Percentiles rank a stretch among this genome's conserved stretches.
phyloP scores from a whole-genome alignment of 2,888 invertebrate species.

The Aelia acuminata region DNA sequence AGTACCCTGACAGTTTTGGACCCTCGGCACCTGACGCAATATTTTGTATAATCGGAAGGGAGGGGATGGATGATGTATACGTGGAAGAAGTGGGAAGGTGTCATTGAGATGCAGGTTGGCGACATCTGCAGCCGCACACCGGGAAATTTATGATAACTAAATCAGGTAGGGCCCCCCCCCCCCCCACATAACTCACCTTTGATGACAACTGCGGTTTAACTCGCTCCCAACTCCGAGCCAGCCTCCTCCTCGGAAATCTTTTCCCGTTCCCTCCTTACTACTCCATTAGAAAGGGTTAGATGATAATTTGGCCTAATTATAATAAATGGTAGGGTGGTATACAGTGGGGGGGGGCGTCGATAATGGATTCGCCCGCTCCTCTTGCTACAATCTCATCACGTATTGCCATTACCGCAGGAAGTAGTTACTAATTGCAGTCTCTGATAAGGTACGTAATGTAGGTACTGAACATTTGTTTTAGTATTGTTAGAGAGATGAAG shows the following conservation, averaged over 20 bases:
- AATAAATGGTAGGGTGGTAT: background rate
- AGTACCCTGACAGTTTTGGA: background rate
- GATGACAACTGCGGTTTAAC: conserved; percentile 49
- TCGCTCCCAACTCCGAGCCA: background rate
- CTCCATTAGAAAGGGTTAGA: conserved; percentile 21
- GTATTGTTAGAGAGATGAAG: no score
- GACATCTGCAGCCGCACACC: conserved; percentile 28
- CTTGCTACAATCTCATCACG: background rate
- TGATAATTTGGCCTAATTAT: conserved; percentile 25
- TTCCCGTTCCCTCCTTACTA: background rate
- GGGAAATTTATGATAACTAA: conserved; percentile 55
- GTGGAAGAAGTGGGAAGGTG: conserved; percentile 7
- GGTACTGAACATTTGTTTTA: no score
- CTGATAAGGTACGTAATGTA: background rate
- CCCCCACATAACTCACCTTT: conserved; percentile 47
- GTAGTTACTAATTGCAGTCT: background rate
- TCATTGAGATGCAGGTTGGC: conserved; percentile 40
- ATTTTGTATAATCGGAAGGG: conserved; percentile 15
- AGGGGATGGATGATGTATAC: background rate
- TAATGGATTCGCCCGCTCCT: background rate
- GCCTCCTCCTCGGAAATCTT: background rate
- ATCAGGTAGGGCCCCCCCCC: conserved; percentile 31
- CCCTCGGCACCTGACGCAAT: background rate
- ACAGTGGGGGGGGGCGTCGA: background rate
- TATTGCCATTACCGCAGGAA: background rate